A percentile compares a stretch with the other conserved stretches of the same genome.
Conservation (phyloP, 2,888 invertebrate genomes). For the Prosapia bicincta region DNA sequence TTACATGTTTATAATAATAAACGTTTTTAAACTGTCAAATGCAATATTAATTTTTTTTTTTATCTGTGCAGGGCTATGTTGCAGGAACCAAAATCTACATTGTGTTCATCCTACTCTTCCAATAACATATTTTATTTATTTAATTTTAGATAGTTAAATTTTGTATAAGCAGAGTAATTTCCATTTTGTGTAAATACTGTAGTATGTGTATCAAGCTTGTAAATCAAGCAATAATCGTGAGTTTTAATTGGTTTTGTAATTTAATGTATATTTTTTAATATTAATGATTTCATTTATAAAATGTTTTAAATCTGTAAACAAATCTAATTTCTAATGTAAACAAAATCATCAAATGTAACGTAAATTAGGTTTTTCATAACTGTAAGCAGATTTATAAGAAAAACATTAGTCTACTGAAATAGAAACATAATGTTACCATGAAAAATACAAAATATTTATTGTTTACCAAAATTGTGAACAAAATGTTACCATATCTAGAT, state of each 20-base stretch:
- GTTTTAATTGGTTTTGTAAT: constrained; percentile 2
- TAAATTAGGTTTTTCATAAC: too few species aligned
- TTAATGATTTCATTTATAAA: not conserved
- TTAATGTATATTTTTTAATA: not conserved
- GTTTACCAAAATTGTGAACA: not conserved
- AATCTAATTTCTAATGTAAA: too few species aligned
- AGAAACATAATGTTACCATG: not conserved
- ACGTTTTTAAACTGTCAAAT: too few species aligned
- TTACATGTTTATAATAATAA: too few species aligned
- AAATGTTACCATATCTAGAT: not conserved
- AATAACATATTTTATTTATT: not conserved
- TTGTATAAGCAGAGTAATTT: not conserved
- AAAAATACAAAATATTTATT: not conserved
- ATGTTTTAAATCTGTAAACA: not conserved
- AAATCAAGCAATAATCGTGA: not conserved
- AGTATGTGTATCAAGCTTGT: not conserved
- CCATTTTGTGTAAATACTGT: not conserved
- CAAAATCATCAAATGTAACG: too few species aligned
- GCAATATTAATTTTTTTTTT: too few species aligned
- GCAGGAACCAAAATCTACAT: not conserved
- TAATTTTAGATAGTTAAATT: not conserved
- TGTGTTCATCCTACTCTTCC: not conserved
- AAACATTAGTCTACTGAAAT: too few species aligned
- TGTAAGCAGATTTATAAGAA: too few species aligned
- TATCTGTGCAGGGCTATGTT: not conserved